Evolutionary conservation across 2,888 invertebrate species (phyloP).

Genomic region (Drosophila atroscutellata): DNA sequence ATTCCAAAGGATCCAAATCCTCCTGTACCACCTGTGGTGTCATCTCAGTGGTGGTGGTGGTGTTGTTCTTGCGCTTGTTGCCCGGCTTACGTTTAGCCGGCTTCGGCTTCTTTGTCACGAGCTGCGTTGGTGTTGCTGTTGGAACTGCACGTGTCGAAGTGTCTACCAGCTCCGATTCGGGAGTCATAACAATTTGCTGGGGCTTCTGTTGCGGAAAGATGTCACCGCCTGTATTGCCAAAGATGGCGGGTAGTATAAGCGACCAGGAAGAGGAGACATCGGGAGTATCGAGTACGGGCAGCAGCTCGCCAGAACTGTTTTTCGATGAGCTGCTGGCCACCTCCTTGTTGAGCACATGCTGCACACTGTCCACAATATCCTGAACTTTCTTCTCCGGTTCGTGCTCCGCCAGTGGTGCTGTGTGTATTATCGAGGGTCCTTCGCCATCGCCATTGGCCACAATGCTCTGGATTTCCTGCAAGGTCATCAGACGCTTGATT

Average conservation of each 20-base stretch:
- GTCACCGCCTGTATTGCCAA: constrained; percentile 89
- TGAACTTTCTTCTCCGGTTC: constrained; percentile 90
- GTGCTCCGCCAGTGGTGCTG: constrained; percentile 83
- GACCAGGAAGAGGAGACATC: constrained; percentile 92
- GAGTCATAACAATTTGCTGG: constrained; percentile 84
- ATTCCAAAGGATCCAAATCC: constrained; percentile 80
- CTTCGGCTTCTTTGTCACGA: constrained; percentile 74
- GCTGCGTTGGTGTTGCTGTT: constrained; percentile 43
- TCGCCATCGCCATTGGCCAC: constrained; percentile 93
- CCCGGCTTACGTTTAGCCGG: constrained; percentile 81
- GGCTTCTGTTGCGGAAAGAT: constrained; percentile 87
- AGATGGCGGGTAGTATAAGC: constrained; percentile 91
- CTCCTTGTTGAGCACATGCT: constrained; percentile 92
- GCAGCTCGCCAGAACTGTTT: constrained; percentile 84
- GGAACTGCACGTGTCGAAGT: constrained; percentile 67
- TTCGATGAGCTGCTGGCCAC: constrained; percentile 87
- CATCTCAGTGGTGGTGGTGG: constrained; percentile 61
- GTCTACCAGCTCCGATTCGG: constrained; percentile 84
- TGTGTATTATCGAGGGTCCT: constrained; percentile 85
- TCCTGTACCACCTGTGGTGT: constrained; percentile 78
- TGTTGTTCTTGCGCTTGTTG: constrained; percentile 74
- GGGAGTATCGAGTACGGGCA: constrained; percentile 88
- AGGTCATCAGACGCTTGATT: constrained; percentile 92
- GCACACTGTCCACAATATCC: constrained; percentile 92
- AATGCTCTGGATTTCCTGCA: constrained; percentile 93